Evolutionary conservation across 37 sponge, comb jelly and placozoan genomes (phyloP).

Genomic region (Geodia barretti): DNA sequence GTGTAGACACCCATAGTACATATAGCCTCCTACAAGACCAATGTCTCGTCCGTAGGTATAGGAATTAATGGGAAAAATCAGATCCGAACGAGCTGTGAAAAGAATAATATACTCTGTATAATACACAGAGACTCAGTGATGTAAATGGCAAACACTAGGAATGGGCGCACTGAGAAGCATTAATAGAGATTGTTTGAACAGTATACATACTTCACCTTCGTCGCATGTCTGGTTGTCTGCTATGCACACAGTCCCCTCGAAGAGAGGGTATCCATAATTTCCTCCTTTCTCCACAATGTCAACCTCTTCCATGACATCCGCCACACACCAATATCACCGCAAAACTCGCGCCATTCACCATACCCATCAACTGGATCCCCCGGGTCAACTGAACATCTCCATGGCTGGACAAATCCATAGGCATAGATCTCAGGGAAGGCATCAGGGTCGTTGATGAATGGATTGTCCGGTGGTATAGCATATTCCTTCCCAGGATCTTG

Average conservation of each 20-base stretch:
- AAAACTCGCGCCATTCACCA: slow-evolving; percentile 69
- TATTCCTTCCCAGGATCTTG: slow-evolving; percentile 23
- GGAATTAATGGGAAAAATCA: slow-evolving; percentile 51
- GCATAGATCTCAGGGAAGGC: slow-evolving; percentile 70
- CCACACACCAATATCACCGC: slow-evolving; percentile 88
- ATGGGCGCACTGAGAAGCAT: too few species aligned
- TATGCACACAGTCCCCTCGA: slow-evolving; percentile 59
- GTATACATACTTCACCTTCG: too few species aligned
- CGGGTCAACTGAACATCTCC: slow-evolving; percentile 78
- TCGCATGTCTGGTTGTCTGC: background rate
- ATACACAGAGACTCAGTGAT: too few species aligned
- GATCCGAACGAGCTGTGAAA: background rate
- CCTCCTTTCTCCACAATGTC: slow-evolving; percentile 76
- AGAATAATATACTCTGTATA: too few species aligned
- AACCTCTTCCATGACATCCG: slow-evolving; percentile 69
- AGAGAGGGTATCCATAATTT: slow-evolving; percentile 76
- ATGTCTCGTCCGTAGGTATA: slow-evolving; percentile 35
- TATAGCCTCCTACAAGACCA: slow-evolving; percentile 79
- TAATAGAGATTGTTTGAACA: too few species aligned
- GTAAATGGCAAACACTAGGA: too few species aligned
- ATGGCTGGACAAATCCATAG: slow-evolving; percentile 77
- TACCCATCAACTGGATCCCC: slow-evolving; percentile 62
- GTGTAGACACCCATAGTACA: slow-evolving; percentile 76
- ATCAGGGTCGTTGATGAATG: slow-evolving; percentile 50
- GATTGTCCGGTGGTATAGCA: slow-evolving; percentile 73